Conservation (phyloP, 2,888 invertebrate genomes). For the Pollenia amentaria region DNA sequence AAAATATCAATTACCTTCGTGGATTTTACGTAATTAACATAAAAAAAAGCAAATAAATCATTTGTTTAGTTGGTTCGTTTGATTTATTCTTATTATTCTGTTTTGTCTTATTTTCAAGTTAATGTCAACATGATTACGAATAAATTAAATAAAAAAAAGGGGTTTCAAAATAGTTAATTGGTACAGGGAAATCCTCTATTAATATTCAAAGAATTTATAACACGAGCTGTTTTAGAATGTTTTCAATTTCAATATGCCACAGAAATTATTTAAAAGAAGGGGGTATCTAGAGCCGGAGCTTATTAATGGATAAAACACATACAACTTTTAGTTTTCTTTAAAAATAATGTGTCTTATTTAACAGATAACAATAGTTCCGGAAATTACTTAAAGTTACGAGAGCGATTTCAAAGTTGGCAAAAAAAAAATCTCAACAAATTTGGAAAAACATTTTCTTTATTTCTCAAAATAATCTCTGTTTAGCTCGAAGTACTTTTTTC, state of each 20-base stretch:
- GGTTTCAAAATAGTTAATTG: slow-evolving; percentile 32
- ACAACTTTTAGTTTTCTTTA: too few species aligned
- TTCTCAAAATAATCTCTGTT: too few species aligned
- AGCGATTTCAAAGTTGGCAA: too few species aligned
- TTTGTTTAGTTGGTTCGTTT: slow-evolving; percentile 5
- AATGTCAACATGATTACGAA: not conserved
- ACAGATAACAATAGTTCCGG: too few species aligned
- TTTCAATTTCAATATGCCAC: not conserved
- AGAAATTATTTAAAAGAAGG: not conserved
- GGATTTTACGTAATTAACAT: slow-evolving; percentile 47
- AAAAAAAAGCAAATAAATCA: slow-evolving; percentile 27
- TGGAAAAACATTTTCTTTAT: too few species aligned
- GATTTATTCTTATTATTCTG: slow-evolving; percentile 23
- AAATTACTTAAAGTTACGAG: too few species aligned
- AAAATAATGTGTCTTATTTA: too few species aligned
- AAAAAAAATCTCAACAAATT: too few species aligned
- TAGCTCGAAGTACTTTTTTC: too few species aligned
- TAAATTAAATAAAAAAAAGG: not conserved
- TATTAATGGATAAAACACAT: too few species aligned
- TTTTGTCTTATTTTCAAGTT: slow-evolving; percentile 9
- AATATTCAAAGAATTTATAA: slow-evolving; percentile 43
- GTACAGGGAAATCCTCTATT: slow-evolving; percentile 36
- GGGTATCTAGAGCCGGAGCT: not conserved
- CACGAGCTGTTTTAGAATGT: not conserved
- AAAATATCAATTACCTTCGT: slow-evolving; percentile 11